Conservation (phyloP, 1,140 invertebrate genomes). For the Rhopalosiphum maidis region DNA sequence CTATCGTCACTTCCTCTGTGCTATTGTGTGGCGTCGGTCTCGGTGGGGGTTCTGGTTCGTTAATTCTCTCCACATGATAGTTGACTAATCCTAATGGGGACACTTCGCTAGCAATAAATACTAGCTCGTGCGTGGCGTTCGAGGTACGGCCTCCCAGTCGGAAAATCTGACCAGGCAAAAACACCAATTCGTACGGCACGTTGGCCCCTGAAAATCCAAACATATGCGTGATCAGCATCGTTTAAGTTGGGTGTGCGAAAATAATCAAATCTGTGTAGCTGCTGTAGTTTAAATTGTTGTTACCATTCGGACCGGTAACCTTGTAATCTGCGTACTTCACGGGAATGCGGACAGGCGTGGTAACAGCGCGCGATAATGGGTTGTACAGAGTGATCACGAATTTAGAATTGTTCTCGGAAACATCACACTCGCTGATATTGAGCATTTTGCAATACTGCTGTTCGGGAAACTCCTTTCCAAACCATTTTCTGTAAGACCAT, state of each 20-base stretch:
- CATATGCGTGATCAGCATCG: background rate
- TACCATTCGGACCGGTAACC: conserved; percentile 60
- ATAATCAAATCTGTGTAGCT: background rate
- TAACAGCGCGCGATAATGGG: conserved; percentile 63
- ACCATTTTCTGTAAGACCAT: conserved; percentile 57
- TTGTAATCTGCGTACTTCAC: conserved; percentile 60
- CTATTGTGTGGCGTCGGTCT: conserved; percentile 27
- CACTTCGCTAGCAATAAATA: conserved; percentile 64
- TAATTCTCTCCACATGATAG: conserved; percentile 61
- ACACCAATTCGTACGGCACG: conserved; percentile 62
- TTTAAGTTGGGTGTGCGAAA: background rate
- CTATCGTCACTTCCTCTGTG: conserved; percentile 38
- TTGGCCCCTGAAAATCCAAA: conserved; percentile 60
- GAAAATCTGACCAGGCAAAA: conserved; percentile 62
- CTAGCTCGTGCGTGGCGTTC: conserved; percentile 63
- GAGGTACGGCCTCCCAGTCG: conserved; percentile 63
- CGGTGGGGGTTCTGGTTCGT: conserved; percentile 17
- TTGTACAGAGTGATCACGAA: conserved; percentile 66
- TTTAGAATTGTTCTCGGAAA: conserved; percentile 64
- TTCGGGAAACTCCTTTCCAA: conserved; percentile 58
- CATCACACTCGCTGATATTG: conserved; percentile 67
- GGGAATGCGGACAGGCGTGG: conserved; percentile 60
- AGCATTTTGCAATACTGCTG: conserved; percentile 62
- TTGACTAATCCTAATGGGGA: conserved; percentile 64
- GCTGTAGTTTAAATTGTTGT: background rate